phyloP scores from a whole-genome alignment of 2,888 invertebrate species.

The Heterodera filipjevi region DNA sequence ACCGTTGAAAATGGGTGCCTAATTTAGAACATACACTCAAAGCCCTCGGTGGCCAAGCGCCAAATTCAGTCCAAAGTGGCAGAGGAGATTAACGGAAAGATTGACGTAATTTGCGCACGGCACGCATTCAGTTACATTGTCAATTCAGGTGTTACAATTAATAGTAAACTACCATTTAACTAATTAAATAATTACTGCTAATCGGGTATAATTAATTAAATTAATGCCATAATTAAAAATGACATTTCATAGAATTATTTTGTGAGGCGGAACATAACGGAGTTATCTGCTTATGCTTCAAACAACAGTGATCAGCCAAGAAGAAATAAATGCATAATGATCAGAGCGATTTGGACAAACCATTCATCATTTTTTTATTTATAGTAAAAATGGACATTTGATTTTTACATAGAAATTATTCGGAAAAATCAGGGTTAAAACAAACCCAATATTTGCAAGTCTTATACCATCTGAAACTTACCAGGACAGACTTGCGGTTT shows the following conservation, averaged over 20 bases:
- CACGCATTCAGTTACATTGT: slow-evolving; percentile 62
- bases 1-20: too few relatives aligned
- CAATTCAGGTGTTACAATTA: slow-evolving; percentile 41
- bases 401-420: too few relatives aligned
- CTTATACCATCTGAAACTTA: too few relatives aligned
- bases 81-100: slow-evolving; percentile 51
- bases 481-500: too few relatives aligned
- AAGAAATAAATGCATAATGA: not conserved
- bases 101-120: slow-evolving; percentile 60
- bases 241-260: slow-evolving; percentile 48
- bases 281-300: slow-evolving; percentile 61
- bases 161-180: slow-evolving; percentile 48
- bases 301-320: slow-evolving; percentile 39
- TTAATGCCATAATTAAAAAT: slow-evolving; percentile 53
- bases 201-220: too few relatives aligned
- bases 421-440: too few relatives aligned
- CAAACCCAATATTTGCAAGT: too few relatives aligned
- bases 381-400: too few relatives aligned
- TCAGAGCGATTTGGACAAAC: not conserved
- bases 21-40: slow-evolving; percentile 57
- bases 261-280: slow-evolving; percentile 50
- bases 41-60: slow-evolving; percentile 55
- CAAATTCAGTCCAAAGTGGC: slow-evolving; percentile 53
- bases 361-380: not conserved
- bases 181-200: slow-evolving; percentile 1